These are phyloP conservation scores for Troglohyphantes excavatus DNA, from an alignment of 2,888 invertebrate species.

Conservation along the genomic window DNA sequence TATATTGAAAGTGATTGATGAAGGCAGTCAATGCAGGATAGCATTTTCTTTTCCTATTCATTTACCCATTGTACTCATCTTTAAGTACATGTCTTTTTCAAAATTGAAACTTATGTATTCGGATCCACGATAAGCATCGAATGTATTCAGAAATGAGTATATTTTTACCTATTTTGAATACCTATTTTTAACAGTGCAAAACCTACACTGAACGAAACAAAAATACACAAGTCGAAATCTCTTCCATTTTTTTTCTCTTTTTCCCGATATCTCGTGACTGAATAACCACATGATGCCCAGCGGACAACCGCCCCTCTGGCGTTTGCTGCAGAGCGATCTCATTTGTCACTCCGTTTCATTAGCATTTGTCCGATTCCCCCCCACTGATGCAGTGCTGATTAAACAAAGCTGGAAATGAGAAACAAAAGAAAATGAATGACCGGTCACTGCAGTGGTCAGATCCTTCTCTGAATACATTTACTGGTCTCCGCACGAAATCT, in stretches of 20 bases:
- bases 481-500: constrained; percentile 25
- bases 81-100: too few relatives aligned
- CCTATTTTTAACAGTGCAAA: too few relatives aligned
- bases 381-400: constrained; percentile 54
- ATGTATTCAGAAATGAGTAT: too few relatives aligned
- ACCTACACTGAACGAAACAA: background rate
- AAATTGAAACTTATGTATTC: too few relatives aligned
- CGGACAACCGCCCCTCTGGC: constrained; percentile 12
- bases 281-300: constrained; percentile 39
- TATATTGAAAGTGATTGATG: too few relatives aligned
- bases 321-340: constrained; percentile 33
- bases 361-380: constrained; percentile 56
- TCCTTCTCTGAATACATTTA: constrained; percentile 3
- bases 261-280: background rate
- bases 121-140: too few relatives aligned
- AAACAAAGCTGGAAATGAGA: background rate
- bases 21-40: too few relatives aligned
- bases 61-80: too few relatives aligned
- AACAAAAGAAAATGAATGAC: constrained; percentile 3
- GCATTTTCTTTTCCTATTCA: too few relatives aligned
- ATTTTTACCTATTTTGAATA: too few relatives aligned
- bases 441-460: background rate
- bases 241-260: background rate
- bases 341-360: constrained; percentile 68
- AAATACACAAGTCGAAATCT: background rate